These are phyloP conservation scores for Drosophila erecta DNA, from an alignment of 1,140 invertebrate species.

Conservation along the genomic window DNA sequence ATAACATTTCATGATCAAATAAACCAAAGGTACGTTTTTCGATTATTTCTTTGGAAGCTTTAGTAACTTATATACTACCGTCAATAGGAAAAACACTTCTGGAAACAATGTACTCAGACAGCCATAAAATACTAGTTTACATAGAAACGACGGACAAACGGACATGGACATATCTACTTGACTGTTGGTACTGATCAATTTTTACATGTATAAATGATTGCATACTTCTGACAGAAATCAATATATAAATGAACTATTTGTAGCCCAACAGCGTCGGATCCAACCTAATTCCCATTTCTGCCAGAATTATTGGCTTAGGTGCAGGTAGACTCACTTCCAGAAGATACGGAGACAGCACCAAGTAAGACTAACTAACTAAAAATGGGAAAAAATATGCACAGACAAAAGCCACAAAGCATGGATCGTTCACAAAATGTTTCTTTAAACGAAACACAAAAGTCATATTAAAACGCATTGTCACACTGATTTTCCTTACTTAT, in stretches of 20 bases:
- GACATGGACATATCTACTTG: too few relatives aligned
- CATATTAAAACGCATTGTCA: constrained; percentile 79
- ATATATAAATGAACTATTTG: constrained; percentile 31
- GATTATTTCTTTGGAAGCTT: too few relatives aligned
- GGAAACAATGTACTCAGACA: too few relatives aligned
- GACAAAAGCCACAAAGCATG: constrained; percentile 14
- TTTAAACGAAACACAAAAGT: constrained; percentile 79
- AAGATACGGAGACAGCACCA: constrained; percentile 43
- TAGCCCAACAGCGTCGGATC: constrained; percentile 3
- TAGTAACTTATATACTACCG: too few relatives aligned
- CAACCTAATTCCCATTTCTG: background rate
- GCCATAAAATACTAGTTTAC: too few relatives aligned
- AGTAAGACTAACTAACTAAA: constrained; percentile 59
- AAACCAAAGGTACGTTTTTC: too few relatives aligned
- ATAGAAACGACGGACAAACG: too few relatives aligned
- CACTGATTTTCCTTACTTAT: constrained; percentile 76
- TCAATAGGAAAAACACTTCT: too few relatives aligned
- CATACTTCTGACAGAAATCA: constrained; percentile 12
- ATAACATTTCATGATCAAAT: too few relatives aligned
- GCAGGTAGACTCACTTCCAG: constrained; percentile 31
- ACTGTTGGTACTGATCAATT: too few relatives aligned
- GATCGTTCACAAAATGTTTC: constrained; percentile 55
- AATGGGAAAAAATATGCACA: constrained; percentile 31
- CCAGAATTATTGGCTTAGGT: constrained; percentile 20
- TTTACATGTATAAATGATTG: too few relatives aligned